Percentiles rank a stretch among this genome's conserved stretches.
phyloP scores from a whole-genome alignment of 2,113 vertebrate genomes.

The Tragelaphus strepsiceros region DNA sequence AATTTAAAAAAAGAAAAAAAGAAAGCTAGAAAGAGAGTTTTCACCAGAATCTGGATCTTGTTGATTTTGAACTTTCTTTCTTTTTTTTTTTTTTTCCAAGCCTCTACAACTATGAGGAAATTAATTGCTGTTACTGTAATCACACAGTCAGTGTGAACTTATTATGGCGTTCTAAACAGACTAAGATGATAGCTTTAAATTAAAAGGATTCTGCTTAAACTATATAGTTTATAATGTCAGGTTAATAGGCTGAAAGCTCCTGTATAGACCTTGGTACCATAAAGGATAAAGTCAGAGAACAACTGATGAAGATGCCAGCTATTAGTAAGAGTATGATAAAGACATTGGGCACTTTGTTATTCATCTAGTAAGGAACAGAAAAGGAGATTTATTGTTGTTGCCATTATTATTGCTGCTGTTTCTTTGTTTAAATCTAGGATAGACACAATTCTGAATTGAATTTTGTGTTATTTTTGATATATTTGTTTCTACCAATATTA shows the following conservation, averaged over 20 bases:
- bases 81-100: background rate
- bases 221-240: background rate
- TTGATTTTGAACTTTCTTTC: background rate
- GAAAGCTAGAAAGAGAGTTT: background rate
- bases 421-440: background rate
- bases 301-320: background rate
- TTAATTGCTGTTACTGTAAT: background rate
- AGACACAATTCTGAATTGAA: background rate
- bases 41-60: background rate
- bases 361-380: background rate
- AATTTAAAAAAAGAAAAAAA: too few species aligned
- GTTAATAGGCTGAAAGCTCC: background rate
- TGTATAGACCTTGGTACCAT: background rate
- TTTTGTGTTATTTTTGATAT: background rate
- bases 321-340: background rate
- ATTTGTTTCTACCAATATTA: background rate
- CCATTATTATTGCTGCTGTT: background rate
- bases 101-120: background rate
- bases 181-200: background rate
- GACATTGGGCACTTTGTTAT: background rate
- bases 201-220: background rate
- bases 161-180: background rate
- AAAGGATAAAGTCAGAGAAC: background rate
- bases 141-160: background rate
- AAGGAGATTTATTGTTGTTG: background rate